phyloP scores from a whole-genome alignment of 2,113 vertebrate species.

The Actenoides hombroni region DNA sequence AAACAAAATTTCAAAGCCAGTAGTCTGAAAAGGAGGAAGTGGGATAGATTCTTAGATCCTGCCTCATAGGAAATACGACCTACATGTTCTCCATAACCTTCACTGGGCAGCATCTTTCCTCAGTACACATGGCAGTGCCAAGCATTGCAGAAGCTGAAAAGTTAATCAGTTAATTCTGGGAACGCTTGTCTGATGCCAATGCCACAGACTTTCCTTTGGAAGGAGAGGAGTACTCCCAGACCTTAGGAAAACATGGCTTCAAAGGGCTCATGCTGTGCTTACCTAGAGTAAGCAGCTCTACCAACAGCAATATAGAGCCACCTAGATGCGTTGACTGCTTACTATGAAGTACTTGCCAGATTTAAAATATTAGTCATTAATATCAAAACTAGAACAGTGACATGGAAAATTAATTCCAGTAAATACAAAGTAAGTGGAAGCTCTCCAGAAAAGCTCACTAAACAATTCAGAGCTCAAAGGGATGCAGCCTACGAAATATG shows the following conservation, averaged over 20 bases:
- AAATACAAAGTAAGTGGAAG: neutral
- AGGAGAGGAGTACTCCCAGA: neutral
- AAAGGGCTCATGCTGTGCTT: neutral
- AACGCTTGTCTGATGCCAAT: neutral
- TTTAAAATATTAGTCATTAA: neutral
- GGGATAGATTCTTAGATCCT: neutral
- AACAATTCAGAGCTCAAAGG: neutral
- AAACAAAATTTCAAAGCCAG: neutral
- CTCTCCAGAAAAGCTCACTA: neutral
- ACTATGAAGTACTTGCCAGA: neutral
- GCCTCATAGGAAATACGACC: rapidly evolving
- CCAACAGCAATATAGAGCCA: neutral
- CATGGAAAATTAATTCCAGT: neutral
- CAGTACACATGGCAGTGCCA: neutral
- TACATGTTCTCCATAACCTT: neutral
- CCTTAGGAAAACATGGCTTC: neutral
- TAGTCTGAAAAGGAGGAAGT: neutral
- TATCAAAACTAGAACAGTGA: neutral
- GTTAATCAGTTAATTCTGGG: neutral
- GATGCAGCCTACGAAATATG: neutral
- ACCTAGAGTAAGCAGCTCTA: neutral
- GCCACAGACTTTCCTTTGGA: neutral
- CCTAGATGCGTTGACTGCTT: neutral
- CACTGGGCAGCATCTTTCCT: neutral
- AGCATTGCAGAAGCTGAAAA: neutral